Evolutionary conservation across 1,140 invertebrate genomes (phyloP).

Genomic region (Theocolax elegans): DNA sequence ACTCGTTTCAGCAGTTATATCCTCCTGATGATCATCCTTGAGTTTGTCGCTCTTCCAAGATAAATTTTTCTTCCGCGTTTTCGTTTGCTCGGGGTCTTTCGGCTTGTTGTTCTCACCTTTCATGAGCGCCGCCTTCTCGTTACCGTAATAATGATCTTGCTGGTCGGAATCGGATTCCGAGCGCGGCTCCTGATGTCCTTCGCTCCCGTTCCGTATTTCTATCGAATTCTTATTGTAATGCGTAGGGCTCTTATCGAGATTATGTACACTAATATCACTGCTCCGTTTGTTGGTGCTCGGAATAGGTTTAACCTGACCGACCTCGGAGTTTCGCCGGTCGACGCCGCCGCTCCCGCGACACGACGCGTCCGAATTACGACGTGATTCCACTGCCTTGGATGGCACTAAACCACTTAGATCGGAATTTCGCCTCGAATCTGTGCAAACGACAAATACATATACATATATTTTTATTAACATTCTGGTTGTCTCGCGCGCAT

Average conservation of each 20-base stretch:
- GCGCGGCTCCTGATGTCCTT: constrained; percentile 45
- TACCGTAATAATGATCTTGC: constrained; percentile 48
- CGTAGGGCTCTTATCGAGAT: constrained; percentile 55
- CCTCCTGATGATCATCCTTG: constrained; percentile 54
- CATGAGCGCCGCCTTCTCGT: constrained; percentile 57
- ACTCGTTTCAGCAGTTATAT: constrained; percentile 60
- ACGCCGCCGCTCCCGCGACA: constrained; percentile 49
- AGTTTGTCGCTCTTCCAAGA: constrained; percentile 57
- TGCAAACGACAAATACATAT: no score
- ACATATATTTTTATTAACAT: no score
- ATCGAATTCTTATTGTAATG: constrained; percentile 33
- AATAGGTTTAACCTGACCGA: constrained; percentile 49
- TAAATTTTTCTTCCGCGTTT: constrained; percentile 56
- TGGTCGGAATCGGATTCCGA: constrained; percentile 59
- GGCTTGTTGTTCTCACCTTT: constrained; percentile 22
- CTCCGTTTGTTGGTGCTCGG: constrained; percentile 51
- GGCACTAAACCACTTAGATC: constrained; percentile 49
- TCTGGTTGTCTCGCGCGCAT: no score
- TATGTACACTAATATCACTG: constrained; percentile 56
- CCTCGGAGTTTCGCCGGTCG: constrained; percentile 45
- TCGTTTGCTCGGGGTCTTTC: constrained; percentile 47
- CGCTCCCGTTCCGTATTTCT: constrained; percentile 24
- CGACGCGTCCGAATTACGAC: constrained; percentile 56
- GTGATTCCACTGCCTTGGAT: constrained; percentile 44
- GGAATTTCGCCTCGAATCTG: constrained; percentile 52